Evolutionary conservation across 2,888 invertebrate species (phyloP).

Genomic region (Acanthococcus lagerstroemiae): DNA sequence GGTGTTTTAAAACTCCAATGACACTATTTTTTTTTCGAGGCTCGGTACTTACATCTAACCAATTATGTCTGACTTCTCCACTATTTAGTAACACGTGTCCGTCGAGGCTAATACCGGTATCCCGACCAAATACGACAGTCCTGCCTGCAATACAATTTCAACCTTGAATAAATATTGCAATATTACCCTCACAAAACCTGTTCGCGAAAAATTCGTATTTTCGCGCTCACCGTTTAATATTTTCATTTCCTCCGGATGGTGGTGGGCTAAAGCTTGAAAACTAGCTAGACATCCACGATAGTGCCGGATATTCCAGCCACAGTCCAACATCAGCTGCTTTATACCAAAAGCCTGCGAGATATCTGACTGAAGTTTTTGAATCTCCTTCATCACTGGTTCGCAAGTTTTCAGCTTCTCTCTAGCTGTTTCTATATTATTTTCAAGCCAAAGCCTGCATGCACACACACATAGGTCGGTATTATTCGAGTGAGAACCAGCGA

Average conservation of each 20-base stretch:
- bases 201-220: not conserved
- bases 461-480: too few species aligned
- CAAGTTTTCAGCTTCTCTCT: slow-evolving; percentile 55
- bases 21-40: too few species aligned
- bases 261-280: slow-evolving; percentile 60
- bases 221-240: slow-evolving; percentile 50
- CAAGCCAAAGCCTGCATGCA: slow-evolving; percentile 62
- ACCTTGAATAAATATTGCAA: not conserved
- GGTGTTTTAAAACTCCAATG: too few species aligned
- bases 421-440: slow-evolving; percentile 58
- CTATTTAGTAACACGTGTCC: slow-evolving; percentile 84
- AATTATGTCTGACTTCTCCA: slow-evolving; percentile 85
- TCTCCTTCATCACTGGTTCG: slow-evolving; percentile 62
- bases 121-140: slow-evolving; percentile 73
- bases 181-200: not conserved
- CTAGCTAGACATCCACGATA: slow-evolving; percentile 83
- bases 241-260: slow-evolving; percentile 61
- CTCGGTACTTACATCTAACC: slow-evolving; percentile 67
- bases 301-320: slow-evolving; percentile 80
- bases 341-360: slow-evolving; percentile 51
- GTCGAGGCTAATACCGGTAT: slow-evolving; percentile 82
- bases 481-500: too few species aligned
- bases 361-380: slow-evolving; percentile 52
- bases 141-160: slow-evolving; percentile 51
- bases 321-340: slow-evolving; percentile 60